Conservation (phyloP, 1,140 invertebrate genomes). For the Temnothorax curvispinosus region DNA sequence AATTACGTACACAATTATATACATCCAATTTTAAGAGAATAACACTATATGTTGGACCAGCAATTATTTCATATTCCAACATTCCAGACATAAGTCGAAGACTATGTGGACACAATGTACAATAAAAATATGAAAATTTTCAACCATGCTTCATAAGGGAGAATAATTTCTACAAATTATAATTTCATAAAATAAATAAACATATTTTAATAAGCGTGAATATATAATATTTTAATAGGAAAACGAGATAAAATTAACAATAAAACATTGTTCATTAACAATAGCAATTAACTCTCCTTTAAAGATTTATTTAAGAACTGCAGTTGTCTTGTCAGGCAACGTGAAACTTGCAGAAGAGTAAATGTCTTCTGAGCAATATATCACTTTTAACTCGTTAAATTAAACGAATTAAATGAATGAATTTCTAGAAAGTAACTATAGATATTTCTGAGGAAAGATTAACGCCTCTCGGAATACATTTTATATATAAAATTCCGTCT, state of each 20-base stretch:
- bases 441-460: neutral
- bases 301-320: neutral
- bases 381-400: neutral
- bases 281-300: neutral
- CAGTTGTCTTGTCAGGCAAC: neutral
- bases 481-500: neutral
- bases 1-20: neutral
- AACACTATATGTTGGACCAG: slow-evolving; percentile 33
- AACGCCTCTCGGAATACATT: neutral
- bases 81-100: neutral
- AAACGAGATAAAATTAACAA: neutral
- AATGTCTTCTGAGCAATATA: neutral
- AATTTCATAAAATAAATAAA: neutral
- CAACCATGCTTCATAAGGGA: neutral
- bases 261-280: neutral
- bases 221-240: neutral
- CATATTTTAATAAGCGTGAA: neutral
- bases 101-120: neutral
- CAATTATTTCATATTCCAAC: slow-evolving; percentile 33
- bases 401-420: neutral
- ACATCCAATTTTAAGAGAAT: slow-evolving; percentile 1
- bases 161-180: neutral
- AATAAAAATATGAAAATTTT: slow-evolving; percentile 8
- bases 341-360: neutral
- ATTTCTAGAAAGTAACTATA: neutral